phyloP scores from a whole-genome alignment of 2,797 vertebrate species.

The Tinamus major region DNA sequence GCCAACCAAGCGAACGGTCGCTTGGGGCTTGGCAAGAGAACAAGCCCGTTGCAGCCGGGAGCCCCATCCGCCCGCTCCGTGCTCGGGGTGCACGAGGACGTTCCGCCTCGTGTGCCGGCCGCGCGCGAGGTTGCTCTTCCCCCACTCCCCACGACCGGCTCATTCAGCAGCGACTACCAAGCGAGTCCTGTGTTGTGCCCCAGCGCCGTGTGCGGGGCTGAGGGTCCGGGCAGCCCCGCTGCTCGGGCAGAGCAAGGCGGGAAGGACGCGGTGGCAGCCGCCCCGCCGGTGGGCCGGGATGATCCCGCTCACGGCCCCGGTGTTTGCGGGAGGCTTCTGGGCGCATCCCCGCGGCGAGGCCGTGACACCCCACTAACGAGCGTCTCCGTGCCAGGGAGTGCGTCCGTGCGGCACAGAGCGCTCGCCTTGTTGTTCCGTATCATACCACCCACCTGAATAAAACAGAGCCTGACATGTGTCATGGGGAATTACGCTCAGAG shows the following conservation, averaged over 20 bases:
- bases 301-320: not conserved
- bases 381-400: constrained; percentile 34
- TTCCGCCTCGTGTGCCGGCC: not conserved
- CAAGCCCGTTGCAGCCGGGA: not conserved
- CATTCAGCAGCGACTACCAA: constrained; percentile 79
- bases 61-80: not conserved
- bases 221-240: not conserved
- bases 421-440: constrained; percentile 62
- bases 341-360: not conserved
- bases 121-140: not conserved
- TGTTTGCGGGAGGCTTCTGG: not conserved
- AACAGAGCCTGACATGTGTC: constrained; percentile 74
- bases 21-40: not conserved
- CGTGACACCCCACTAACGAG: constrained; percentile 22
- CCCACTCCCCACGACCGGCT: constrained; percentile 63
- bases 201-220: too few relatives aligned
- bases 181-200: too few relatives aligned
- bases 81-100: not conserved
- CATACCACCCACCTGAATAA: constrained; percentile 70
- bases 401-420: constrained; percentile 19
- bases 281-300: too few relatives aligned
- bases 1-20: not conserved
- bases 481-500: constrained; percentile 64
- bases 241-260: not conserved
- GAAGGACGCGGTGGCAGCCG: not conserved